A percentile compares a stretch with the other conserved stretches of the same genome.
Evolutionary conservation across 2,888 invertebrate species (phyloP).

Genomic region (Plutella xylostella): DNA sequence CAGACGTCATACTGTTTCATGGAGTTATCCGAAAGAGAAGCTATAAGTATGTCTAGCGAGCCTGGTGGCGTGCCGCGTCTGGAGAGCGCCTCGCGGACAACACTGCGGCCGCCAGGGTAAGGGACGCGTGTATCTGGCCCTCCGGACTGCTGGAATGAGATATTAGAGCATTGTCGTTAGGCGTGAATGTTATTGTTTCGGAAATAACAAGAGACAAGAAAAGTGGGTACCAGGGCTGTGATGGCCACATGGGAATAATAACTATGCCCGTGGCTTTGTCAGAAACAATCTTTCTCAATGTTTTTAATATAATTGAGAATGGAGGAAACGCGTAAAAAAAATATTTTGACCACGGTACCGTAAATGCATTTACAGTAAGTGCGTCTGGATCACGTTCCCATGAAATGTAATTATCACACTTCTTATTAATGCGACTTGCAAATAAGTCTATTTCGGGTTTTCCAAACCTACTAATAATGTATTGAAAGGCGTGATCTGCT

Average conservation of each 20-base stretch:
- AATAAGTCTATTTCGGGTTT: conserved; percentile 7
- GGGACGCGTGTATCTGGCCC: no score
- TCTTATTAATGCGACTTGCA: conserved; percentile 4
- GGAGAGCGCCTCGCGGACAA: background rate
- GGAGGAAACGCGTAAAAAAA: conserved; percentile 8
- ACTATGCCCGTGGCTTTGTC: conserved; percentile 2
- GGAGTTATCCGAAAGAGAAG: background rate
- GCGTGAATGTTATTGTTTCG: background rate
- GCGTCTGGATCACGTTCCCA: conserved; percentile 5
- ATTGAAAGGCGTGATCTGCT: background rate
- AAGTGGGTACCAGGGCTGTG: background rate
- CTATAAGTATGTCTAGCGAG: background rate
- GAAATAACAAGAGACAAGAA: background rate
- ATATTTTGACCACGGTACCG: background rate
- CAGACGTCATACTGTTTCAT: conserved; percentile 1
- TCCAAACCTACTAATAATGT: background rate
- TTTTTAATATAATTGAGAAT: conserved; percentile 4
- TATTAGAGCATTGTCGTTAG: background rate
- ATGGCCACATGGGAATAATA: conserved; percentile 2
- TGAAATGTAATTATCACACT: background rate
- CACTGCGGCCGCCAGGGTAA: no score
- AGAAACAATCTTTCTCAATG: background rate
- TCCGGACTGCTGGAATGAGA: background rate
- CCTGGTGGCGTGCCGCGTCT: background rate
- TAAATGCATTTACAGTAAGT: conserved; percentile 1